These are phyloP conservation scores for Orchestia grillus DNA, from an alignment of 1,140 invertebrate genomes.

Conservation along the genomic window DNA sequence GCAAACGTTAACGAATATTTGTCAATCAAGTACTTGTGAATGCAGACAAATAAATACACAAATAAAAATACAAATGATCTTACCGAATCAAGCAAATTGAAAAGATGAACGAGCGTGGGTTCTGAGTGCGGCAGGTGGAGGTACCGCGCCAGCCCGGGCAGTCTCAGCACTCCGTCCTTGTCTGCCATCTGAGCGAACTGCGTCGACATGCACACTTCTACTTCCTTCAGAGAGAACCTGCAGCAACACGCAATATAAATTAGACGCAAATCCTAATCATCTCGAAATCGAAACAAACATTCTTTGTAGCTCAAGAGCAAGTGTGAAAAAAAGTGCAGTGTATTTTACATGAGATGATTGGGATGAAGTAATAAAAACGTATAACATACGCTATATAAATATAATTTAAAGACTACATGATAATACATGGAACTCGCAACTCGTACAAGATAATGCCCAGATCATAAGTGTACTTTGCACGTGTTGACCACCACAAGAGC, in stretches of 20 bases:
- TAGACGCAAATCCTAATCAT: neutral
- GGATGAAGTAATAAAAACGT: too few species aligned
- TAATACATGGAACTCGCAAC: too few species aligned
- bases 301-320: too few species aligned
- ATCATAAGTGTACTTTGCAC: too few species aligned
- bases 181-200: conserved; percentile 23
- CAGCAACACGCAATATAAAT: neutral
- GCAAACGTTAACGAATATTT: neutral
- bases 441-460: too few species aligned
- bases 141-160: neutral
- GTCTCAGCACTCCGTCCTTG: conserved; percentile 8
- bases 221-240: conserved; percentile 14
- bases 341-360: too few species aligned
- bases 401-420: too few species aligned
- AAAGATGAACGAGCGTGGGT: conserved; percentile 39
- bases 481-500: too few species aligned
- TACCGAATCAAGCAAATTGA: conserved; percentile 22
- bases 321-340: too few species aligned
- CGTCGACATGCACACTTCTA: conserved; percentile 11
- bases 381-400: too few species aligned
- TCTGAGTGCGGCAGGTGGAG: conserved; percentile 1
- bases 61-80: neutral
- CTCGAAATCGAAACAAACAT: too few species aligned
- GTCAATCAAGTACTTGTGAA: too few species aligned
- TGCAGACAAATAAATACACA: neutral